Evolutionary conservation across 2,113 vertebrate species (phyloP).

Genomic region (Mungos mungo): DNA sequence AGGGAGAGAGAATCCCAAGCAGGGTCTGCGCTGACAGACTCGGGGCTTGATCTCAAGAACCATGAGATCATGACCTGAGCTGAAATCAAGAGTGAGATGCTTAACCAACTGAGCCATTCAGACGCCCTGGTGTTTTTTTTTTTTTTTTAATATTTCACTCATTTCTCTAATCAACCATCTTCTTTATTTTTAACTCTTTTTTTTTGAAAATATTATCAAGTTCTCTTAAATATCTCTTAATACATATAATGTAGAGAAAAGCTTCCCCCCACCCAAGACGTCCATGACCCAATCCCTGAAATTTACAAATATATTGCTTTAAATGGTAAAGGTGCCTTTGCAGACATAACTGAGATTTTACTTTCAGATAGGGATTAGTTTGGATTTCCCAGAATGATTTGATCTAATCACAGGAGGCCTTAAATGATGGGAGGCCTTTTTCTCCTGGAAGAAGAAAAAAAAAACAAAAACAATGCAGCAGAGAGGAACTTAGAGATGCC

Average conservation of each 20-base stretch:
- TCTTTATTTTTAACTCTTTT: not conserved
- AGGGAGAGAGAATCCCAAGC: too few species aligned
- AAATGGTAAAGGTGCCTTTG: not conserved
- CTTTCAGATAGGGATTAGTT: not conserved
- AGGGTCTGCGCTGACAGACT: too few species aligned
- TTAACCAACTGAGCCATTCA: too few species aligned
- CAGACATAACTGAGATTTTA: not conserved
- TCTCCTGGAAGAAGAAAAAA: not conserved
- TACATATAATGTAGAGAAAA: not conserved
- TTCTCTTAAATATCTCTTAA: not conserved
- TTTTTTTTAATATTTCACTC: not conserved
- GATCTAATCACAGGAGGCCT: not conserved
- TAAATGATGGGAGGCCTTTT: not conserved
- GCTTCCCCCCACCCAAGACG: not conserved
- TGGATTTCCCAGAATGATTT: not conserved
- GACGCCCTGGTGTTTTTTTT: not conserved
- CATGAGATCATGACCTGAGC: too few species aligned
- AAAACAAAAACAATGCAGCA: not conserved
- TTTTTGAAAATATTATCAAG: not conserved
- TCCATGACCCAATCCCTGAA: not conserved
- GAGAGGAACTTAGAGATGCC: not conserved
- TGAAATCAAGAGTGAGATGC: too few species aligned
- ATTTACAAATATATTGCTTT: not conserved
- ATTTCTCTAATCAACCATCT: not conserved
- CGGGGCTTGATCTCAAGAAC: fast-evolving